Base-by-base conservation (phyloP, 2,888 invertebrate species). In the Craniophora ligustri region DNA sequence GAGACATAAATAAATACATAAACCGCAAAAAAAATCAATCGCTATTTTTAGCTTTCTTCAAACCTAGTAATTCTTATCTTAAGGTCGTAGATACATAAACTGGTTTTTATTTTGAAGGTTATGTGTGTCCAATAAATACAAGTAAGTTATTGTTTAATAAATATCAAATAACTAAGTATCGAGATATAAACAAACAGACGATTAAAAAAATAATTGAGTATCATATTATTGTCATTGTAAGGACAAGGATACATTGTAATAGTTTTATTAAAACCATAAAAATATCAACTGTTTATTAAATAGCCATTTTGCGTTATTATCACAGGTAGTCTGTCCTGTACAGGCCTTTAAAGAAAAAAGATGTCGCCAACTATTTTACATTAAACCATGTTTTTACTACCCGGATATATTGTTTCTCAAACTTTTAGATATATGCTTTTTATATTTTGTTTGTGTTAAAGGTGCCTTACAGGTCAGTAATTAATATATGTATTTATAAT, bases 401-500 rank as follows among this genome's bases (percentile, higher is more conserved):
- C 59, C 59, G 71, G 70, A 70, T 66, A 34, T 49, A 11, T 6
- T 0, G 67, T 6, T 60, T 44, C 67, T 67, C 70, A 70, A 70
- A 55, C 21, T 70, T 68, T 49, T 1, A 3, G 2, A 10, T 8
- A 10, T 0, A 15, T 4, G 4, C 2, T 32, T 7, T 32, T 14
- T 13, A 13, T 13, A 1, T 13, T 14, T 7, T 5, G 6, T 30
- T 30, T 14, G n/a, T n/a, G n/a, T n/a, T n/a, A n/a, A n/a, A n/a
- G n/a, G n/a, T n/a, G n/a, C n/a, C n/a, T n/a, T n/a, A n/a, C n/a
- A n/a, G n/a, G n/a, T n/a, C n/a, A n/a, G n/a, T n/a, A n/a, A n/a
- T n/a, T n/a, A n/a, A n/a, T n/a, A n/a, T n/a, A n/a, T n/a, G n/a
- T n/a, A n/a, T n/a, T n/a, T n/a, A n/a, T n/a, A n/a, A n/a, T n/a